Base-by-base conservation (phyloP, 2,888 invertebrate species). In the Apamea anceps region DNA sequence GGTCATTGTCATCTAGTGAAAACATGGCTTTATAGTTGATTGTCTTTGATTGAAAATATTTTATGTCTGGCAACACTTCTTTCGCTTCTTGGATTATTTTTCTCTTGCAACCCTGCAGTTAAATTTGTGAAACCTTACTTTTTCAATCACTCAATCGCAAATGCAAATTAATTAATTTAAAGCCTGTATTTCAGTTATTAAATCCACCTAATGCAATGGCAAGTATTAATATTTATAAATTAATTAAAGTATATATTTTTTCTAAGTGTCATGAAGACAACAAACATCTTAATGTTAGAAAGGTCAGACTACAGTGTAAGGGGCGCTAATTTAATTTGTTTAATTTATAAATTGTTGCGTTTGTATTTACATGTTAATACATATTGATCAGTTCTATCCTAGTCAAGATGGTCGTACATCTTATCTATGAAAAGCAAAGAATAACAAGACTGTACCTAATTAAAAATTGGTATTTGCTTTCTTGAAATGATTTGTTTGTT, bases 131-230 rank as follows among this genome's bases (percentile, higher is more conserved):
- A 85, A 75, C 62, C 82, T 54, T 81, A 76, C 1, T 68, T 66
- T 72, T 65, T n/a, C 10, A 51, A 45, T 66, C 37, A 45, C 48
- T 60, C 62, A 72, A 67, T 76, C n/a, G 62, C 72, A 65, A 79
- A 65, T 76, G 67, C 42, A 70, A 71, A 75, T 84, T 54, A 65
- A 1, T 51, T 71, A 75, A 18, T 21, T 63, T 32, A 13, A 15
- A 45, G 51, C n/a, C 60, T 66, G 13, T 48, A 25, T 87, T 66
- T 68, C n/a, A 48, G 51, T 73, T 71, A 65, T n/a, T 45, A 67
- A 60, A 66, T 62, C 48, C 57, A 57, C 68, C 3, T 72, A 81
- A 78, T 85, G 87, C 83, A 13, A 87, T 87, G 87, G 87, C 87
- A 85, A 82, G 87, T 82, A 42, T 18, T 45, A 13, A 25, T 51